phyloP scores from a whole-genome alignment of 2,888 invertebrate genomes.

The Digitonthophagus gazella region DNA sequence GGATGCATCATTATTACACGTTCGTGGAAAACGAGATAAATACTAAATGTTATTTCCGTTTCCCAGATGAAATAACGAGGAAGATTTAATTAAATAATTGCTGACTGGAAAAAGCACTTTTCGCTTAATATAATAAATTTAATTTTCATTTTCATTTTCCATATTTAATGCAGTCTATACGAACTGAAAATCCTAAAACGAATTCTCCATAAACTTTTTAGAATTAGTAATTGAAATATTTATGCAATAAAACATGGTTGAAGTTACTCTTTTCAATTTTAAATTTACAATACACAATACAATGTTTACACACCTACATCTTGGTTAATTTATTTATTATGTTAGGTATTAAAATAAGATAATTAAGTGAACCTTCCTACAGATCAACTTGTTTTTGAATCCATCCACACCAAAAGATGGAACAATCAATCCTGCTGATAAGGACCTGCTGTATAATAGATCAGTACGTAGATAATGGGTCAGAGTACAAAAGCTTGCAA shows the following conservation, averaged over 20 bases:
- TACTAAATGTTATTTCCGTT: too few relatives aligned
- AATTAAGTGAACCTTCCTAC: too few relatives aligned
- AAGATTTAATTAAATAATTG: background rate
- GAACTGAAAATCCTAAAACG: background rate
- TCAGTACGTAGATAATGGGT: background rate
- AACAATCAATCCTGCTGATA: background rate
- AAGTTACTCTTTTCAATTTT: too few relatives aligned
- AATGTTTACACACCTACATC: too few relatives aligned
- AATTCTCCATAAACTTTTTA: background rate
- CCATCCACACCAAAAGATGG: background rate
- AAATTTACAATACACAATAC: too few relatives aligned
- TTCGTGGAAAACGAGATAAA: background rate
- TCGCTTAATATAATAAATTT: background rate
- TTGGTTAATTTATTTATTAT: too few relatives aligned
- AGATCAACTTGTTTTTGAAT: background rate
- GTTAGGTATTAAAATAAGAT: too few relatives aligned
- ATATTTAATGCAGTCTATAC: background rate
- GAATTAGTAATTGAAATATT: background rate
- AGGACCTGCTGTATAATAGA: background rate
- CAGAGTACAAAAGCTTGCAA: background rate
- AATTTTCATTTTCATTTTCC: background rate
- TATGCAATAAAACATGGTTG: too few relatives aligned
- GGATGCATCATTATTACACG: constrained; percentile 4
- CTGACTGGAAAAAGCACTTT: background rate
- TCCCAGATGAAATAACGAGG: too few relatives aligned